Base-by-base conservation (phyloP, 2,888 invertebrate species). In the Marasmarcha lunaedactyla region DNA sequence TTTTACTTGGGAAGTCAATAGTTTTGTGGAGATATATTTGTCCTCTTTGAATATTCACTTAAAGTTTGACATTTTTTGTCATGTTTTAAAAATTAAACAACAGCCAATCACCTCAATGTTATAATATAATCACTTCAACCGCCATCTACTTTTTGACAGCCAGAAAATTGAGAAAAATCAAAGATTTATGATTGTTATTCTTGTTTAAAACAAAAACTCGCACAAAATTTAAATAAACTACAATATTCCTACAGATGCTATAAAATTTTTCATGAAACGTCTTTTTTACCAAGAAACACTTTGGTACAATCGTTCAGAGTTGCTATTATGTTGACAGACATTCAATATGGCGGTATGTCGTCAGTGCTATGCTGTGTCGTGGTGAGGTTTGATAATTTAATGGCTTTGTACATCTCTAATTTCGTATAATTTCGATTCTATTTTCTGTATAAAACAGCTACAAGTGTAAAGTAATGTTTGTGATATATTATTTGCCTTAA, bases 351-450 rank as follows among this genome's bases (percentile, higher is more conserved):
- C 93, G 93, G 92, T 91, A 91, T 92, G 93, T 92, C 92, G 91
- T 91, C 92, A 92, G 93, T 93, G 93, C 92, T 91, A 90, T 93
- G 93, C 93, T 93, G 93, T 93, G 92, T 93, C 92, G 93, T 93
- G 93, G 93, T 93, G 89, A 91, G 93, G 91, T 86, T 84, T 78
- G 66, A 60, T 72, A 64, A 71, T 65, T 76, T 65, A 53, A 56
- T 67, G 51, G 57, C 59, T 66, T 63, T 58, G 49, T 64, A 56
- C 56, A 54, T 54, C 59, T 51, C 57, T 62, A 65, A 66, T 54
- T 58, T 44, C 47, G 50, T 39, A 33, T 52, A 47, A 52, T 62
- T 67, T 47, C 43, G 54, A 40, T 40, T 50, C 53, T 54, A 54
- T 46, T 41, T 51, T 55, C 49, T 43, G 42, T 46, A 48, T 52